These are phyloP conservation scores for Henricia sp. DNA, from an alignment of 53 echinoderm and acorn worm species.

Conservation along the genomic window DNA sequence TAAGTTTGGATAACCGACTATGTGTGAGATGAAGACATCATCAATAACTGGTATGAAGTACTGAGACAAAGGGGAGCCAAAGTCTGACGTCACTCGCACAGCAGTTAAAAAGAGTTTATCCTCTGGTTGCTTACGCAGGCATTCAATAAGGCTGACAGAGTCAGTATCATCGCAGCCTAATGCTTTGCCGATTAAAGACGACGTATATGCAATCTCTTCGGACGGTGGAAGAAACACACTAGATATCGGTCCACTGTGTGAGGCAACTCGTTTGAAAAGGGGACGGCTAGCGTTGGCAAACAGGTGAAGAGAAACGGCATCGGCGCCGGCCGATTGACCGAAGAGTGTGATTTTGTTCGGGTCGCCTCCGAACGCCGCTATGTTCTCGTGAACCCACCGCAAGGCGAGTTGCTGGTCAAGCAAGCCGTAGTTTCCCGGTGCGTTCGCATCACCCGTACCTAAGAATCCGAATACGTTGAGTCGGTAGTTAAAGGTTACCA, in stretches of 20 bases:
- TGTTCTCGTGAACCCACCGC: conserved; percentile 70
- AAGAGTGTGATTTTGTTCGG: conserved; percentile 65
- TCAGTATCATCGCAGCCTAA: background rate
- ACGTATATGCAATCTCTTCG: background rate
- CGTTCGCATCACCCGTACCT: conserved; percentile 34
- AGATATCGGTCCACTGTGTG: conserved; percentile 26
- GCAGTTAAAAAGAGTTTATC: background rate
- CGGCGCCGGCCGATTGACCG: conserved; percentile 52
- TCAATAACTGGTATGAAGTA: conserved; percentile 13
- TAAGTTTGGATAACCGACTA: background rate
- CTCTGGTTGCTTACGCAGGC: background rate
- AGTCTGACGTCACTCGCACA: background rate
- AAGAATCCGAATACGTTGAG: conserved; percentile 70
- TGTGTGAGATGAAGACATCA: conserved; percentile 20
- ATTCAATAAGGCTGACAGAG: background rate
- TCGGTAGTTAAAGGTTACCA: conserved; percentile 82
- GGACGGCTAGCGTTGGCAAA: conserved; percentile 45
- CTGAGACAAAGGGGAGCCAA: background rate
- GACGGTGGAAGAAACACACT: background rate
- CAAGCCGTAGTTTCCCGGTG: conserved; percentile 63
- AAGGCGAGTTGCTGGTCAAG: conserved; percentile 66
- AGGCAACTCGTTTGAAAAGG: conserved; percentile 31
- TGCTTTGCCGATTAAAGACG: background rate
- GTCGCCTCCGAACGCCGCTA: conserved; percentile 74
- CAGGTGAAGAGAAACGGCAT: conserved; percentile 23